Evolutionary conservation across 2,888 invertebrate species (phyloP), one percentile per base, ranked within the genome.

Genomic region (Yponomeuta cagnagella): DNA sequence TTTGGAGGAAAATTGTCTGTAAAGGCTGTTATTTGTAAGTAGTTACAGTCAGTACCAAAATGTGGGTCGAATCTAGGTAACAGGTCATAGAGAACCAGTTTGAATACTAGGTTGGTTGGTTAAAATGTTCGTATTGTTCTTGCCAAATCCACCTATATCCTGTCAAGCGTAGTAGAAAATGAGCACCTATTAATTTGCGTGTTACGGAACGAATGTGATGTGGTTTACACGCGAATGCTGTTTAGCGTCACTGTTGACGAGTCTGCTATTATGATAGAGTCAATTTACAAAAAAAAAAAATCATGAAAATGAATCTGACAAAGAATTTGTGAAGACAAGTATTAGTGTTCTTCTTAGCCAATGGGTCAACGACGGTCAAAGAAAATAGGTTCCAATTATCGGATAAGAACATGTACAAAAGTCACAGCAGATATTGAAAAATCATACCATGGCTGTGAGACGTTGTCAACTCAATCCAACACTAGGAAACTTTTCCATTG

Each of bases 151-250:
- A 70, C 65, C 33, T 65, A 65, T 70, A 30, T 48, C 65, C 43
- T 70, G 70, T 70, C 48, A 31, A 65, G 65, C 70, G 65, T 70
- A 65, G 37, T 37, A 23, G 63, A 10, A 37, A 63, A 70, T 48
- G 37, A 70, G 43, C 43, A 43, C 43, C 63, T 70, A 70, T 70
- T 70, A 63, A 63, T 70, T 70, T 63, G 37, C 63, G 31, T 33
- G 48, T 85, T 80, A 86, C 82, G 89, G 89, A 90, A 90, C 90
- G 86, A 83, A 78, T 85, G 88, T 88, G 86, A 87, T 85, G 87
- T 78, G 86, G 86, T 82, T 78, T 78, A 80, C 83, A 81, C 69
- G 70, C 70, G 72, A 74, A 10, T 65, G 65, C 30, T 4, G 65
- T 23, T 65, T 31, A n/a, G 65, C 6, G 3, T 23, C 65, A 9